phyloP scores from a whole-genome alignment of 2,888 invertebrate genomes.

The Chorisops tibialis region DNA sequence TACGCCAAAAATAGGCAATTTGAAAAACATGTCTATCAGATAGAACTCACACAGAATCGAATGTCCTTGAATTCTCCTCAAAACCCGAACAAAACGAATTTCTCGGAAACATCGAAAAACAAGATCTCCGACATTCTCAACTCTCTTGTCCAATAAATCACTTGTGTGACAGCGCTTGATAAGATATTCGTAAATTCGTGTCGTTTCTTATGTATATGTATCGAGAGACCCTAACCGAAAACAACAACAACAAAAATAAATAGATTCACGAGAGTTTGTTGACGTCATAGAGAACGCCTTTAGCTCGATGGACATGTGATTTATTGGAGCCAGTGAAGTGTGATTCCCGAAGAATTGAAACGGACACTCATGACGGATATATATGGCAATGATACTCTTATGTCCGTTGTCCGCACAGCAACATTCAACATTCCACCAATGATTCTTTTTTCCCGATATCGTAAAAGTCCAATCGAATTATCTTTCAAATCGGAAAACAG shows the following conservation, averaged over 20 bases:
- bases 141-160: constrained; percentile 17
- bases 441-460: constrained; percentile 7
- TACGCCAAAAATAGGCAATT: no score
- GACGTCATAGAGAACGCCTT: constrained; percentile 28
- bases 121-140: constrained; percentile 2
- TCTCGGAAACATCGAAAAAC: constrained; percentile 7
- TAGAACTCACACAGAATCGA: no score
- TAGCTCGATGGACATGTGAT: constrained; percentile 31
- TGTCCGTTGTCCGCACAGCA: no score
- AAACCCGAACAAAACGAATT: neutral
- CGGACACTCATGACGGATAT: constrained; percentile 9
- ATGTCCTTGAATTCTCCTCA: no score
- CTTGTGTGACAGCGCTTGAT: constrained; percentile 27
- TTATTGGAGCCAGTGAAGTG: constrained; percentile 28
- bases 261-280: constrained; percentile 15
- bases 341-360: constrained; percentile 11
- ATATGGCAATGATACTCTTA: neutral
- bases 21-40: no score
- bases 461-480: constrained; percentile 18
- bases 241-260: no score
- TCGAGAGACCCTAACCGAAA: no score
- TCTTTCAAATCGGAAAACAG: constrained; percentile 23
- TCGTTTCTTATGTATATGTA: no score
- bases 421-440: no score
- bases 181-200: constrained; percentile 31